Conservation (phyloP, 2,113 vertebrate species). For the Macroglossus sobrinus region DNA sequence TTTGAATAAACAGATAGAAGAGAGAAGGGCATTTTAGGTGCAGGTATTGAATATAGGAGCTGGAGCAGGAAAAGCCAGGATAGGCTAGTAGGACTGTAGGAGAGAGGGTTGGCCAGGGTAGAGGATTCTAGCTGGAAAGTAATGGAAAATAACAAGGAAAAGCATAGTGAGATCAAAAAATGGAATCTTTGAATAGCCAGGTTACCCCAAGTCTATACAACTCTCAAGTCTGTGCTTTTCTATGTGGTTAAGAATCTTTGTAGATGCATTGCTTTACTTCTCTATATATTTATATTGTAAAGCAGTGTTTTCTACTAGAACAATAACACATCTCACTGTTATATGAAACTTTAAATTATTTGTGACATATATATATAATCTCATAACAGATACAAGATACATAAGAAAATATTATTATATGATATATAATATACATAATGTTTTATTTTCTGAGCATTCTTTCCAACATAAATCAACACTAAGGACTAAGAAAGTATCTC, state of each 20-base stretch:
- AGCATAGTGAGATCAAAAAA: neutral
- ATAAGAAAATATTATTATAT: neutral
- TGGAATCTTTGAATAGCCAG: neutral
- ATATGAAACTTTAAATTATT: neutral
- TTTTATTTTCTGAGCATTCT: neutral
- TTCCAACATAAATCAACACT: neutral
- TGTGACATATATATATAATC: neutral
- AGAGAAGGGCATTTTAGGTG: neutral
- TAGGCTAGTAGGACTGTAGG: neutral
- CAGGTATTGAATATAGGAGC: neutral
- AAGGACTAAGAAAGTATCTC: neutral
- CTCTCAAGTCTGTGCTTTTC: neutral
- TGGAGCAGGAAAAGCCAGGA: neutral
- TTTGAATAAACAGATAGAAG: neutral
- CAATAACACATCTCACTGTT: neutral
- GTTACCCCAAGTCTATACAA: neutral
- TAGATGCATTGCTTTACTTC: neutral
- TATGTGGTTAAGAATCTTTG: neutral
- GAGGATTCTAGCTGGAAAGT: neutral
- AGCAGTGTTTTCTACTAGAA: neutral
- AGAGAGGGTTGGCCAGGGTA: neutral
- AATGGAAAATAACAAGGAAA: neutral
- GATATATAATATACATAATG: neutral
- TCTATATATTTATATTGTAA: neutral
- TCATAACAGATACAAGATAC: neutral